A percentile compares a stretch with the other conserved stretches of the same genome.
Conservation (phyloP, 2,888 invertebrate species). For the Cyclophora punctaria region DNA sequence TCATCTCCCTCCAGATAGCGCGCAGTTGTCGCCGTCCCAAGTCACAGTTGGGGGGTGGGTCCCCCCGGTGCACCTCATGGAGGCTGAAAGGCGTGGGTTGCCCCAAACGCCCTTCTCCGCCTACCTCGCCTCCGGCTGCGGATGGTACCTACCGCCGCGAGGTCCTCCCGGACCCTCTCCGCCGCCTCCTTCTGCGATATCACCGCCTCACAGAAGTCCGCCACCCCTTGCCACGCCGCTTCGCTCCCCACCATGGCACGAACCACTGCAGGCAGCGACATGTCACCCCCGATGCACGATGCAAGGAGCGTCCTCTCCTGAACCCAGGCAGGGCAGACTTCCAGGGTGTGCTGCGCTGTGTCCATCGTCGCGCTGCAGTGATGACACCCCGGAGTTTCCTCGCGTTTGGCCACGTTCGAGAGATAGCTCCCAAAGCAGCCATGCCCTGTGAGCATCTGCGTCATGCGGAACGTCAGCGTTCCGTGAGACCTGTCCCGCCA, state of each 20-base stretch:
- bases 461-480: background rate
- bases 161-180: background rate
- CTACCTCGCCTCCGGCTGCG: background rate
- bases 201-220: conserved; percentile 4
- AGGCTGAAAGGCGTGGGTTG: too few species aligned
- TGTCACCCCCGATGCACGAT: background rate
- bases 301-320: background rate
- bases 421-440: background rate
- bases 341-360: background rate
- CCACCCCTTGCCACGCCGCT: conserved; percentile 5
- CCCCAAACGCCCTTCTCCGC: background rate
- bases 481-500: background rate
- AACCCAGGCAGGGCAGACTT: background rate
- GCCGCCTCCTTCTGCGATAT: conserved; percentile 3
- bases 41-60: too few species aligned
- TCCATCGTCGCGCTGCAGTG: background rate
- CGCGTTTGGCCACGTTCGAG: background rate
- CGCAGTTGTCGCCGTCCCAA: too few species aligned
- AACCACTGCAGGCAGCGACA: conserved; percentile 7
- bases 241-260: conserved; percentile 5
- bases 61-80: too few species aligned
- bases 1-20: too few species aligned
- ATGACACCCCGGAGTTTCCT: background rate
- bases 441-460: background rate
- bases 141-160: too few species aligned